Conservation (phyloP, 2,113 vertebrate genomes). For the Carassius carassius region DNA sequence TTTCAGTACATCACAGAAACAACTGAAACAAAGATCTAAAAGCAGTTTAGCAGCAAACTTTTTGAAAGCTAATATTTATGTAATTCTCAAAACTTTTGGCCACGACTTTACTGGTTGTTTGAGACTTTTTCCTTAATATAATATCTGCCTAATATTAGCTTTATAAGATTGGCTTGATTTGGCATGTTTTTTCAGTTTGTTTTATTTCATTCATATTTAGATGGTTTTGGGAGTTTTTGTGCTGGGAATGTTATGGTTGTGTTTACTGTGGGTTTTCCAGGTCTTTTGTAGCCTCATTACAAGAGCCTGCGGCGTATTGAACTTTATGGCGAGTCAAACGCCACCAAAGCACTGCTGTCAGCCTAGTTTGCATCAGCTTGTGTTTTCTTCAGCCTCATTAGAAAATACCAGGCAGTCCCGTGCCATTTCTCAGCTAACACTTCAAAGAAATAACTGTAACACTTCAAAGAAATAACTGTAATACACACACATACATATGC, state of each 20-base stretch:
- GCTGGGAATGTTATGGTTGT: slow-evolving; percentile 26
- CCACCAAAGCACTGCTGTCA: slow-evolving; percentile 51
- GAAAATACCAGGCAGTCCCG: slow-evolving; percentile 46
- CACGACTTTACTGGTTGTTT: background rate
- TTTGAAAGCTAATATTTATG: too few species aligned
- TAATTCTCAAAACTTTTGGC: too few species aligned
- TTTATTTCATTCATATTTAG: slow-evolving; percentile 1
- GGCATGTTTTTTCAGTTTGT: background rate
- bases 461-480: slow-evolving; percentile 49
- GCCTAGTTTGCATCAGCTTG: slow-evolving; percentile 49
- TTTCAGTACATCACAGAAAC: too few species aligned
- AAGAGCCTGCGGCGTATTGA: slow-evolving; percentile 48
- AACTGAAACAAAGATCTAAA: too few species aligned
- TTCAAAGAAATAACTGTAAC: slow-evolving; percentile 46
- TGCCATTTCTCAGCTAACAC: slow-evolving; percentile 32
- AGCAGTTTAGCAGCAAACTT: too few species aligned
- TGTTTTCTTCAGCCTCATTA: slow-evolving; percentile 54
- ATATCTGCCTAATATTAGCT: background rate
- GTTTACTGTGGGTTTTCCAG: slow-evolving; percentile 7
- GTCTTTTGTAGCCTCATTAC: slow-evolving; percentile 43
- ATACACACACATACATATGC: background rate
- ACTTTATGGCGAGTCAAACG: slow-evolving; percentile 55
- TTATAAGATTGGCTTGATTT: background rate
- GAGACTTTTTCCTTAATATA: background rate
- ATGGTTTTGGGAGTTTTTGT: slow-evolving; percentile 23